A percentile compares a stretch with the other conserved stretches of the same genome.
These are phyloP conservation scores for Coremacera marginata DNA, from an alignment of 2,888 invertebrate genomes.

Conservation along the genomic window DNA sequence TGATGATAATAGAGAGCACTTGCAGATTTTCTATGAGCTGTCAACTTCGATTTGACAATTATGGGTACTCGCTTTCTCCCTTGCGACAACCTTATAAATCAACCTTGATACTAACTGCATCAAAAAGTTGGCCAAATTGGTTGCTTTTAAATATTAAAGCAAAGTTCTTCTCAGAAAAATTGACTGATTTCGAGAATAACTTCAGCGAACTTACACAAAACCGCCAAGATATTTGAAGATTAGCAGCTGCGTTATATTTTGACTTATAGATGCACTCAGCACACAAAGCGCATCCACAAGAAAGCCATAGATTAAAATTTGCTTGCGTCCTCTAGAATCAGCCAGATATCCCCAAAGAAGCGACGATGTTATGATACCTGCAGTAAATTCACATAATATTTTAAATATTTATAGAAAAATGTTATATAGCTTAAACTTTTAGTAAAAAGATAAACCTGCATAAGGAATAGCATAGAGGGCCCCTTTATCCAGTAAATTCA, in stretches of 20 bases:
- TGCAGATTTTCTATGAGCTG: no score
- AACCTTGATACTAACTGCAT: no score
- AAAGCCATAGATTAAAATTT: conserved; percentile 77
- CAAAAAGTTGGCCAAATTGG: no score
- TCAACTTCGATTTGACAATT: no score
- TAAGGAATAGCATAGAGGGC: conserved; percentile 79
- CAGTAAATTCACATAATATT: neutral
- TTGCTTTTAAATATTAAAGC: no score
- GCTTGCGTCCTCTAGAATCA: conserved; percentile 79
- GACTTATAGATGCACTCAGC: conserved; percentile 75
- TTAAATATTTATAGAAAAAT: no score
- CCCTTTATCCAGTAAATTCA: conserved; percentile 79
- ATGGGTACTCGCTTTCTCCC: no score
- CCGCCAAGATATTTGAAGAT: conserved; percentile 79
- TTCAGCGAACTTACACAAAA: conserved; percentile 75
- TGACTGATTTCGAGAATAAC: neutral
- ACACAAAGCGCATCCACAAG: conserved; percentile 76
- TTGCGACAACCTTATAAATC: no score
- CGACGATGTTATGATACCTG: conserved; percentile 78
- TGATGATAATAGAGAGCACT: no score
- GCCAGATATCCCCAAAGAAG: conserved; percentile 83
- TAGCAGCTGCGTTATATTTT: conserved; percentile 76
- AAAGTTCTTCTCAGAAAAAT: no score
- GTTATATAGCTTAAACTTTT: no score
- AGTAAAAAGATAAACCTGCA: conserved; percentile 71